Conservation (phyloP, 2,888 invertebrate species). For the Ametastegia equiseti region DNA sequence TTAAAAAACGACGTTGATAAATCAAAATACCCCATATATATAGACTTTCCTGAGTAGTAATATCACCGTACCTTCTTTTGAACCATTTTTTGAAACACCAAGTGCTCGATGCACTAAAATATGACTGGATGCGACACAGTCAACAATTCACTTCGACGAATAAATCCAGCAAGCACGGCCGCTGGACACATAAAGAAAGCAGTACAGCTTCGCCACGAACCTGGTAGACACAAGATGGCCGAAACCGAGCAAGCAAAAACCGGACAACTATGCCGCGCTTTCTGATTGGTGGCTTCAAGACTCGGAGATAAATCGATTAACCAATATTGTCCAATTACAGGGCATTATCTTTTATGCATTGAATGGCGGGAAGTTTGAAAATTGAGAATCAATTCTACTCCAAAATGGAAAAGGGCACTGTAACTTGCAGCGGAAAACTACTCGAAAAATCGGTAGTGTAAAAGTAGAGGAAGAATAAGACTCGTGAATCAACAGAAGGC, state of each 20-base stretch:
- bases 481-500: no score
- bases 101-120: constrained; percentile 63
- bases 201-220: constrained; percentile 14
- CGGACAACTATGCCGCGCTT: not conserved
- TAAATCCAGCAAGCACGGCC: constrained; percentile 62
- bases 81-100: constrained; percentile 64
- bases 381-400: not conserved
- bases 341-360: no score
- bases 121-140: constrained; percentile 60
- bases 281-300: not conserved
- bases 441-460: no score
- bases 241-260: no score
- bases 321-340: no score
- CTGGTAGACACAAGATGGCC: constrained; percentile 1
- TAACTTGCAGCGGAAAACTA: no score
- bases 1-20: constrained; percentile 15
- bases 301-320: not conserved
- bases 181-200: constrained; percentile 63
- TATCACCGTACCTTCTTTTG: constrained; percentile 68
- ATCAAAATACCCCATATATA: constrained; percentile 56
- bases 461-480: no score
- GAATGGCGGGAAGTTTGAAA: not conserved
- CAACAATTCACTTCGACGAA: constrained; percentile 56
- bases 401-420: no score
- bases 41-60: constrained; percentile 38